Base-by-base conservation (phyloP, 2,113 vertebrate genomes). In the Corythaixoides concolor region DNA sequence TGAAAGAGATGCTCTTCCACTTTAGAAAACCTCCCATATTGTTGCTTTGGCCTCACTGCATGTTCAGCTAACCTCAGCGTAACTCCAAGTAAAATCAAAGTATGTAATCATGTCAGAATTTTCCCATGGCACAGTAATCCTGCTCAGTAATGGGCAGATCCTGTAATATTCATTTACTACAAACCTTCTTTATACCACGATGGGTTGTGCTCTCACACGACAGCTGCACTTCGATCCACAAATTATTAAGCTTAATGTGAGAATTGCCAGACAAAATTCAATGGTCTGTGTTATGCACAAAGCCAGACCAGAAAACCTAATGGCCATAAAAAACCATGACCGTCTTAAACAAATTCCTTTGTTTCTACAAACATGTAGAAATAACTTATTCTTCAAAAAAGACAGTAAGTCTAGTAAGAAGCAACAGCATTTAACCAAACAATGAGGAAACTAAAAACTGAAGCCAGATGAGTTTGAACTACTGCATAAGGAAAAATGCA, bases 151-250 rank as follows among this genome's bases (percentile, higher is more conserved):
- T n/a, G 26, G 88, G 85, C 0, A 85, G 73, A 68, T 37, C 58
- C 85, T 85, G 24, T 90, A 89, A 56, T 64, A 75, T 45, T 66
- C 68, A 58, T 56, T 85, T 92, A 87, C 76, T 68, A 87, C 69
- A 93, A 92, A 93, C 41, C 11, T 56, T 60, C 35, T 95, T 96
- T 91, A 80, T 89, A 62, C 28, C 14, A 55, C 11, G 15, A 53
- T 28, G 45, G 5, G 26, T 47, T 68, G 23, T 85, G 64, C 53
- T 96, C 73, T 84, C 41, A 41, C 41, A 79, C 4, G 1, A 95
- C 94, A 97, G 94, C 95, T 97, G 95, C 91, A 89, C 50, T 93
- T 89, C 5, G 0, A 93, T 85, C 49, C 90, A 85, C 77, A 79
- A 82, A 95, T 92, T 93, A 89, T 47, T 82, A 90, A 90, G 26